These are phyloP conservation scores for Virgularia gustaviana DNA, from an alignment of 92 coral and sea anemone species.

Conservation along the genomic window DNA sequence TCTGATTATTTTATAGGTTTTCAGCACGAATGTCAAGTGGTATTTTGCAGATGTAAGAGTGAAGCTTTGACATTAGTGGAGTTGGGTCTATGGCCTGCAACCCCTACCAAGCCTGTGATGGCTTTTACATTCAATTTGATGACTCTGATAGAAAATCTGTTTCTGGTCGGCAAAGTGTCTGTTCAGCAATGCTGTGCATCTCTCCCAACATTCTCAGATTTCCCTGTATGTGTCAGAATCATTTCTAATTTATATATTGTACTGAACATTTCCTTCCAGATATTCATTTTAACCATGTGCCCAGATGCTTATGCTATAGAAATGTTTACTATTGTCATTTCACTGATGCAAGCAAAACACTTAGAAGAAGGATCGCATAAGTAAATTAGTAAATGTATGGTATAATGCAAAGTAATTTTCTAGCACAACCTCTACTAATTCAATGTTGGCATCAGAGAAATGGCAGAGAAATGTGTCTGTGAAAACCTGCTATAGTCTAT, in stretches of 20 bases:
- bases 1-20: not conserved
- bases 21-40: slow-evolving; percentile 19
- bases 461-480: too few relatives aligned
- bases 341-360: too few relatives aligned
- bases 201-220: slow-evolving; percentile 21
- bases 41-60: slow-evolving; percentile 20
- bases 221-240: slow-evolving; percentile 1
- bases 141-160: slow-evolving; percentile 19
- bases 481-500: too few relatives aligned
- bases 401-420: not conserved
- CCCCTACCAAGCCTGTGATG: slow-evolving; percentile 26
- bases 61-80: slow-evolving; percentile 32
- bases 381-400: not conserved
- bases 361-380: too few relatives aligned
- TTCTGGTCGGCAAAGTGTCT: slow-evolving; percentile 24
- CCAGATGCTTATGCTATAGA: too few relatives aligned
- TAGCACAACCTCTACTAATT: too few relatives aligned
- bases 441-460: too few relatives aligned
- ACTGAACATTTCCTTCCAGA: not conserved
- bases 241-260: not conserved
- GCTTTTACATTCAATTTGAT: slow-evolving; percentile 25
- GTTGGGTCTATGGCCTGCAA: slow-evolving; percentile 35
- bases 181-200: slow-evolving; percentile 36
- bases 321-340: too few relatives aligned
- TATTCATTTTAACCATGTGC: too few relatives aligned